Percentiles rank a stretch among this genome's conserved stretches.
These are phyloP conservation scores for Neosilurus mollespiculum DNA, from an alignment of 2,797 vertebrate species.

Conservation along the genomic window DNA sequence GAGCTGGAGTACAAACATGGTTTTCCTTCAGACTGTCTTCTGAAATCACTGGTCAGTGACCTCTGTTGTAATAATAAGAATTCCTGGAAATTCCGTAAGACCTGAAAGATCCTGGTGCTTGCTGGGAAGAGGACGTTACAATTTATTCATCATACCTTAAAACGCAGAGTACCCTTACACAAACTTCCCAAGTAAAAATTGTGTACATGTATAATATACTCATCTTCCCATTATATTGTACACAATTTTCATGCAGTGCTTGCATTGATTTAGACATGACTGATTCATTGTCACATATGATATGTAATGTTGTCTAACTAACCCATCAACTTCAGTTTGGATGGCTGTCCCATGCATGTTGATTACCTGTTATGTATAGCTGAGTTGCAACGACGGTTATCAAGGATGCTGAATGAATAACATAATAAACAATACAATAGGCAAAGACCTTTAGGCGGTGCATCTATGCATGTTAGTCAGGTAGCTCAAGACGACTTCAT, in stretches of 20 bases:
- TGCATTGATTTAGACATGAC: background rate
- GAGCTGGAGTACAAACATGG: constrained; percentile 10
- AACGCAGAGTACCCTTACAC: background rate
- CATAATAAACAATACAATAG: too few relatives aligned
- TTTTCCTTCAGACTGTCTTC: constrained; percentile 24
- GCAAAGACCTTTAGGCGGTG: too few relatives aligned
- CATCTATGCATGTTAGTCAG: too few relatives aligned
- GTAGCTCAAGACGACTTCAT: too few relatives aligned
- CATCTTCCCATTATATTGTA: background rate
- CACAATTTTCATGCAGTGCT: background rate
- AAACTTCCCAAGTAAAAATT: background rate
- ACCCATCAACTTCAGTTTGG: too few relatives aligned
- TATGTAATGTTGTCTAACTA: too few relatives aligned
- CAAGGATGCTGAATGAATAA: too few relatives aligned
- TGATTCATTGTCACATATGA: background rate
- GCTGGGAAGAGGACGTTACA: constrained; percentile 21
- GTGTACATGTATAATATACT: too few relatives aligned
- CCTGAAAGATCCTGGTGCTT: constrained; percentile 30
- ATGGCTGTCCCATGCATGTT: too few relatives aligned
- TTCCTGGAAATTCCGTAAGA: constrained; percentile 44
- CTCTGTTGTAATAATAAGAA: constrained; percentile 40
- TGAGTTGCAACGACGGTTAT: too few relatives aligned
- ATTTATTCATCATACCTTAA: constrained; percentile 20
- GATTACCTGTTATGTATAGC: too few relatives aligned
- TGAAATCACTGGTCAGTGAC: constrained; percentile 29